phyloP scores from a whole-genome alignment of 2,888 invertebrate species.

The Limnephilus marmoratus region DNA sequence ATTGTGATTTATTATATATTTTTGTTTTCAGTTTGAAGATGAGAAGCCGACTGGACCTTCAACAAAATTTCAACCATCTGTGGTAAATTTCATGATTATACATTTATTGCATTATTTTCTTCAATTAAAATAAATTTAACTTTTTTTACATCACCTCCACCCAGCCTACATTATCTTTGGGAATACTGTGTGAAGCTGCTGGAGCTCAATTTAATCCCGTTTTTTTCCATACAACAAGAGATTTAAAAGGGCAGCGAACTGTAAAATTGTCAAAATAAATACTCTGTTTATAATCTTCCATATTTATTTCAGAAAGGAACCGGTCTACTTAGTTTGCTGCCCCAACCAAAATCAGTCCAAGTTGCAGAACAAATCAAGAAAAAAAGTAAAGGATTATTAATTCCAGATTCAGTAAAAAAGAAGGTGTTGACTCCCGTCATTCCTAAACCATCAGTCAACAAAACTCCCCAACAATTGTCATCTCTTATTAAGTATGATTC shows the following conservation, averaged over 20 bases:
- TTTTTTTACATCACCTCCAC: too few relatives aligned
- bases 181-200: too few relatives aligned
- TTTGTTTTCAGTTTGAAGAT: constrained; percentile 78
- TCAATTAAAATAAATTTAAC: too few relatives aligned
- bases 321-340: constrained; percentile 83
- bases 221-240: neutral
- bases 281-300: neutral
- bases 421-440: constrained; percentile 65
- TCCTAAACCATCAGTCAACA: constrained; percentile 67
- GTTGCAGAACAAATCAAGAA: constrained; percentile 59
- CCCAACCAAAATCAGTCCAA: constrained; percentile 79
- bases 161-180: too few relatives aligned
- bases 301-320: constrained; percentile 77
- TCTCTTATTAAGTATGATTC: constrained; percentile 71
- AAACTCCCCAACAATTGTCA: constrained; percentile 66
- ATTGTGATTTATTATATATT: neutral
- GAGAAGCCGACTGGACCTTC: constrained; percentile 74
- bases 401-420: constrained; percentile 53
- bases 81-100: constrained; percentile 71
- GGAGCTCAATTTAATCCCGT: neutral
- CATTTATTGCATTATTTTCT: neutral
- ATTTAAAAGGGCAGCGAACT: neutral
- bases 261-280: too few relatives aligned
- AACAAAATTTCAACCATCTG: constrained; percentile 73
- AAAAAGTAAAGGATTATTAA: constrained; percentile 41